These are phyloP conservation scores for Dinothrombium tinctorium DNA, from an alignment of 1,140 invertebrate species.

Conservation along the genomic window DNA sequence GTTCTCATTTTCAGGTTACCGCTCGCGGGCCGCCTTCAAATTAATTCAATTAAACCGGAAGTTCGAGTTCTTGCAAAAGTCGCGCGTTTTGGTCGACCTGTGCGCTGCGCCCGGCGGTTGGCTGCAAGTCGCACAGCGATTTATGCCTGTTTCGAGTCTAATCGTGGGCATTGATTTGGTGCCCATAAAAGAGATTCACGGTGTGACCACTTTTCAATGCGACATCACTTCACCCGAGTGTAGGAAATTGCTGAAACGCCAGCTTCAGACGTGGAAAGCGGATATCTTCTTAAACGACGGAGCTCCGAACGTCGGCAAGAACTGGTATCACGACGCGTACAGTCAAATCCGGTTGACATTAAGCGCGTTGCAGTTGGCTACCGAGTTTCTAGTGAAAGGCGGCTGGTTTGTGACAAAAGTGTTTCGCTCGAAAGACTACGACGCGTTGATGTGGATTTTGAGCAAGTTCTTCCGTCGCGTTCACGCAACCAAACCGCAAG, in stretches of 20 bases:
- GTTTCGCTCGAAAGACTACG: constrained; percentile 94
- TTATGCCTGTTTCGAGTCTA: constrained; percentile 89
- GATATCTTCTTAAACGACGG: constrained; percentile 92
- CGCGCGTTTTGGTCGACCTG: constrained; percentile 83
- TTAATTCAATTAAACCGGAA: constrained; percentile 92
- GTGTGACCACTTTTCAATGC: constrained; percentile 63
- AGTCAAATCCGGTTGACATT: constrained; percentile 71
- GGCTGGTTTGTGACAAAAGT: constrained; percentile 98
- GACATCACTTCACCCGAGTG: constrained; percentile 91
- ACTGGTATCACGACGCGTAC: constrained; percentile 94
- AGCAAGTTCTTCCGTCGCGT: constrained; percentile 82
- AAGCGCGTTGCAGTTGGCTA: constrained; percentile 72
- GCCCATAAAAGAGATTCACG: constrained; percentile 74
- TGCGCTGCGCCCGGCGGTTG: constrained; percentile 98
- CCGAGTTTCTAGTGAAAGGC: constrained; percentile 59
- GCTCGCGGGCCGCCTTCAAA: constrained; percentile 94
- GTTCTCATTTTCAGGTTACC: constrained; percentile 42
- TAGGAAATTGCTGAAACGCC: constrained; percentile 38
- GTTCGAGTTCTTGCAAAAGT: constrained; percentile 88
- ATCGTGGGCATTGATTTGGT: constrained; percentile 87
- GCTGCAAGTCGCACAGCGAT: constrained; percentile 97
- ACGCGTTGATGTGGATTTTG: constrained; percentile 78
- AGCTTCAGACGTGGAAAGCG: constrained; percentile 83
- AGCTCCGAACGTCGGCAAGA: constrained; percentile 92
- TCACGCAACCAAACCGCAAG: constrained; percentile 92